These are phyloP conservation scores for Rhinogobius similis DNA, from an alignment of 2,113 vertebrate genomes.

Conservation along the genomic window DNA sequence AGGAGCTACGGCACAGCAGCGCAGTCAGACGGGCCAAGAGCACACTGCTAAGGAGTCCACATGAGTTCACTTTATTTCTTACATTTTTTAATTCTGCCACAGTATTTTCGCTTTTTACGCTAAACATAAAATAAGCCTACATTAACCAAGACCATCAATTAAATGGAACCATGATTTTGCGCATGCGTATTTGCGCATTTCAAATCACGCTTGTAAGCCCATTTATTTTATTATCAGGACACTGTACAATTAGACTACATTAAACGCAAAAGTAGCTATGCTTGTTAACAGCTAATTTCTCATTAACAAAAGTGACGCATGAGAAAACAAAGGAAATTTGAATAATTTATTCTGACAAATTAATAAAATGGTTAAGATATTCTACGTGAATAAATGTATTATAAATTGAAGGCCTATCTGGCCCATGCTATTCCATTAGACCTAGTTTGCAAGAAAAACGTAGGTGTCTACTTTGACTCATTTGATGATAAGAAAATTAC, in stretches of 20 bases:
- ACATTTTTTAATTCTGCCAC: neutral
- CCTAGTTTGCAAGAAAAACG: neutral
- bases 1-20: conserved; percentile 13
- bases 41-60: no score
- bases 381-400: neutral
- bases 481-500: neutral
- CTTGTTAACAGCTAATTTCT: no score
- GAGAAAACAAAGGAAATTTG: neutral
- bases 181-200: neutral
- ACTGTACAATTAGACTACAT: no score
- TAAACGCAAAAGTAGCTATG: no score
- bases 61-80: no score
- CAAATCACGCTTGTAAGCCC: no score
- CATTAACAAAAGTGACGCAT: neutral
- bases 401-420: neutral
- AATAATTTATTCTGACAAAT: neutral
- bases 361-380: neutral
- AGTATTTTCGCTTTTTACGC: neutral
- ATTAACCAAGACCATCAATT: neutral
- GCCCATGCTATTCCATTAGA: neutral
- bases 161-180: neutral
- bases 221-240: no score
- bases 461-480: neutral
- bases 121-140: neutral
- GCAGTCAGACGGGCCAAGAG: no score